These are phyloP conservation scores for Aramus guarauna DNA, from an alignment of 2,113 vertebrate genomes.

Conservation along the genomic window DNA sequence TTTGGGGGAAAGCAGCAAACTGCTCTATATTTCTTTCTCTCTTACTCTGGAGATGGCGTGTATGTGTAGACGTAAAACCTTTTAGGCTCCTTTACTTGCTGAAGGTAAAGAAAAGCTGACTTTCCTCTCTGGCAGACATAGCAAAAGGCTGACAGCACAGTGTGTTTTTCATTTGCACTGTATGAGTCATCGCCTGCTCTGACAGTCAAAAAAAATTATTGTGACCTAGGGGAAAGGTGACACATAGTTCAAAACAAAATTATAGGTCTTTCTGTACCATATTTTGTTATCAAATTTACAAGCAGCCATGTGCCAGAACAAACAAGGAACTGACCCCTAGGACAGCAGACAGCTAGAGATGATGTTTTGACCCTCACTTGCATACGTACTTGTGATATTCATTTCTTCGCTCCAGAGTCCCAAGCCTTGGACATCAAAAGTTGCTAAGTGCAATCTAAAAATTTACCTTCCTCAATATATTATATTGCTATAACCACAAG, in stretches of 20 bases:
- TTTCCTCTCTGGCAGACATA: neutral
- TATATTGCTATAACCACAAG: neutral
- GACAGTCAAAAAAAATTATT: constrained; percentile 63
- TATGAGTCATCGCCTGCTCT: constrained; percentile 35
- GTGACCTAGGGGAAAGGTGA: constrained; percentile 30
- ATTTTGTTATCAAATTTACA: constrained; percentile 57
- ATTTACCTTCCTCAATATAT: neutral
- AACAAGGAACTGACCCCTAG: neutral
- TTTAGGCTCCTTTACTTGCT: neutral
- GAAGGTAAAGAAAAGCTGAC: neutral
- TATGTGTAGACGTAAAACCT: neutral
- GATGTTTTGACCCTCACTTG: neutral
- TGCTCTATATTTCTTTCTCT: neutral
- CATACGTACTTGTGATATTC: neutral
- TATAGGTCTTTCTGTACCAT: neutral
- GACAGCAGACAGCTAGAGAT: constrained; percentile 1
- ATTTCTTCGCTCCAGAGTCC: neutral
- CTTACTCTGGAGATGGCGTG: neutral
- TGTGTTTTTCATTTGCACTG: constrained; percentile 10
- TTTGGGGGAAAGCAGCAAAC: neutral
- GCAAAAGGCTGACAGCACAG: constrained; percentile 26
- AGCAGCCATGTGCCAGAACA: neutral
- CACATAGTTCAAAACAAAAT: constrained; percentile 31
- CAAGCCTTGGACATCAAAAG: neutral
- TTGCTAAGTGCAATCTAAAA: neutral